These are phyloP conservation scores for Cheilinus undulatus DNA, from an alignment of 2,113 vertebrate species.

Conservation along the genomic window DNA sequence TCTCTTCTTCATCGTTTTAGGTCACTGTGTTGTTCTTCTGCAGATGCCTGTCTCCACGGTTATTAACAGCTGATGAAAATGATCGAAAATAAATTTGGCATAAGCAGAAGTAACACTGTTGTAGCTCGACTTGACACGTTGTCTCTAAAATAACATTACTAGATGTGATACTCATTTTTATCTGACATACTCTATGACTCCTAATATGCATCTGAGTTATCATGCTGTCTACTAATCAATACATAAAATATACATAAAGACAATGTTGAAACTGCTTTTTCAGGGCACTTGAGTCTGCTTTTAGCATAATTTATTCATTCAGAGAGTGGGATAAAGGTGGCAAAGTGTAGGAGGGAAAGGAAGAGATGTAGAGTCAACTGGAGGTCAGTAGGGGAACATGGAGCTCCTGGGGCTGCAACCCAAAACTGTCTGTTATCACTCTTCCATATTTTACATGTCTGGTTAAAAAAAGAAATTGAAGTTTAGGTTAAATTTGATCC, in stretches of 20 bases:
- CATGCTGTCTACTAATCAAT: not conserved
- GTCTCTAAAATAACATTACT: not conserved
- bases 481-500: not conserved
- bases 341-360: conserved; percentile 26
- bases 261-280: conserved; percentile 2
- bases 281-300: conserved; percentile 16
- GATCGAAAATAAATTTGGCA: conserved; percentile 40
- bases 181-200: not conserved
- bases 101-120: not conserved
- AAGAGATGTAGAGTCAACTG: conserved; percentile 40
- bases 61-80: conserved; percentile 58
- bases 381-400: conserved; percentile 38
- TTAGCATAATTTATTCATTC: conserved; percentile 60
- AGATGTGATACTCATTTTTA: not conserved
- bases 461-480: not conserved
- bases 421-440: conserved; percentile 13
- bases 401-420: conserved; percentile 10
- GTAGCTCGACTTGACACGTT: not conserved
- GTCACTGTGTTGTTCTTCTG: not conserved
- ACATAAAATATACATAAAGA: not conserved
- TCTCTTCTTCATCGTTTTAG: not conserved
- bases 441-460: conserved; percentile 37
- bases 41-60: conserved; percentile 1
- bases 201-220: not conserved
- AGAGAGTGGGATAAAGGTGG: conserved; percentile 27